These are phyloP conservation scores for Hippasteria phrygiana DNA, from an alignment of 53 echinoderm and acorn worm genomes.

Conservation along the genomic window DNA sequence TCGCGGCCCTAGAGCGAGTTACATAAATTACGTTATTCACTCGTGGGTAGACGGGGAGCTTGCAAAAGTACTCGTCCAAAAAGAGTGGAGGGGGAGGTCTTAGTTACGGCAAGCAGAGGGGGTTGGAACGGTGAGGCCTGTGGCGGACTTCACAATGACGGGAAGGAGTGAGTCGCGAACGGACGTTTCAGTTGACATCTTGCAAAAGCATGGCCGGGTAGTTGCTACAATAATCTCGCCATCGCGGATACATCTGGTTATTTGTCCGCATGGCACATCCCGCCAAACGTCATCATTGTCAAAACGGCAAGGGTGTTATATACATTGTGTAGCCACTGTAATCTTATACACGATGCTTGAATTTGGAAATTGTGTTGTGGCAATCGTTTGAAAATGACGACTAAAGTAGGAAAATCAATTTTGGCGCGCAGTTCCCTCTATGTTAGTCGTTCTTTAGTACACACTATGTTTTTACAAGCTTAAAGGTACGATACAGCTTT, in stretches of 20 bases:
- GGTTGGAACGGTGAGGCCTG: background rate
- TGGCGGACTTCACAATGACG: background rate
- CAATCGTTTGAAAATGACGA: background rate
- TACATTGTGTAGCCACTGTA: background rate
- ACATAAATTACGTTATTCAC: slow-evolving; percentile 67
- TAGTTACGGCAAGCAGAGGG: background rate
- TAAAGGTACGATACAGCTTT: background rate
- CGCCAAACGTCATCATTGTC: slow-evolving; percentile 6
- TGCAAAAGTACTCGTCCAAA: background rate
- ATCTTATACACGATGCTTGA: background rate
- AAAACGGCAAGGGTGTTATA: background rate
- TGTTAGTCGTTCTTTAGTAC: background rate
- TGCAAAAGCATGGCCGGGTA: background rate
- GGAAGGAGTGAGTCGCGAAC: background rate
- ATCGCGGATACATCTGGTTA: background rate
- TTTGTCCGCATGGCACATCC: slow-evolving; percentile 6
- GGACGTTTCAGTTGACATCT: background rate
- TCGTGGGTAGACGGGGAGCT: slow-evolving; percentile 44
- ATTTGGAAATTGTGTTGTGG: background rate
- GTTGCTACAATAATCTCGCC: background rate
- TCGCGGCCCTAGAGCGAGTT: slow-evolving; percentile 50
- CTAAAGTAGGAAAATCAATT: background rate
- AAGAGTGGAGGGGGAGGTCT: no score
- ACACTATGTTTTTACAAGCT: background rate
- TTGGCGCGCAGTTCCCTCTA: background rate